Conservation (phyloP, 2,113 vertebrate species). For the Brachyhypopomus occidentalis region DNA sequence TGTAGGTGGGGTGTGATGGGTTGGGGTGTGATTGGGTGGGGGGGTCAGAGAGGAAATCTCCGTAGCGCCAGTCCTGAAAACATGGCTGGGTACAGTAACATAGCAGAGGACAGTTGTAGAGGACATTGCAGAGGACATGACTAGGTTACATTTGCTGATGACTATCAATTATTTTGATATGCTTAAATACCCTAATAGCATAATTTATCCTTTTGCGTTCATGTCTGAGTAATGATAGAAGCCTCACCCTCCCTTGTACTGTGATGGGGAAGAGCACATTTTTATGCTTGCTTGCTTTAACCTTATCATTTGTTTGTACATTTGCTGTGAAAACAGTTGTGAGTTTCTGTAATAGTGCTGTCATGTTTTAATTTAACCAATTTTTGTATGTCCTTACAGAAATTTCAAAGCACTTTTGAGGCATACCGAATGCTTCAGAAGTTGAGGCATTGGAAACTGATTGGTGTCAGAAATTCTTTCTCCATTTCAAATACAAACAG, state of each 20-base stretch:
- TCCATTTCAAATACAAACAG: too few relatives aligned
- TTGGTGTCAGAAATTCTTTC: not conserved
- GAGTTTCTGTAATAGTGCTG: too few relatives aligned
- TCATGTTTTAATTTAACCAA: too few relatives aligned
- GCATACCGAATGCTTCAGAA: not conserved
- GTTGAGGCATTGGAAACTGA: not conserved
- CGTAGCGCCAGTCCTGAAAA: too few relatives aligned
- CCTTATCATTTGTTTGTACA: not conserved
- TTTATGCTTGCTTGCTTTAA: not conserved
- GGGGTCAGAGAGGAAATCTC: too few relatives aligned
- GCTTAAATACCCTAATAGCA: not conserved
- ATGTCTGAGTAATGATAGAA: not conserved
- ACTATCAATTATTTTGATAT: not conserved
- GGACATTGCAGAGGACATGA: too few relatives aligned
- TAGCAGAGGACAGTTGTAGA: too few relatives aligned
- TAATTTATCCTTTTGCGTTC: not conserved
- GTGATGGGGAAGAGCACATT: not conserved
- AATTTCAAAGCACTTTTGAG: not conserved
- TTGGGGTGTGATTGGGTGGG: too few relatives aligned
- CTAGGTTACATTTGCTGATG: not conserved
- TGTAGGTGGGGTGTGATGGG: too few relatives aligned
- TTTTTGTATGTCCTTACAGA: not conserved
- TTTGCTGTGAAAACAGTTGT: not conserved
- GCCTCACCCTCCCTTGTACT: not conserved
- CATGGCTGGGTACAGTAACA: too few relatives aligned